Conservation (phyloP, 2,888 invertebrate species). For the Ophion slaviceki region DNA sequence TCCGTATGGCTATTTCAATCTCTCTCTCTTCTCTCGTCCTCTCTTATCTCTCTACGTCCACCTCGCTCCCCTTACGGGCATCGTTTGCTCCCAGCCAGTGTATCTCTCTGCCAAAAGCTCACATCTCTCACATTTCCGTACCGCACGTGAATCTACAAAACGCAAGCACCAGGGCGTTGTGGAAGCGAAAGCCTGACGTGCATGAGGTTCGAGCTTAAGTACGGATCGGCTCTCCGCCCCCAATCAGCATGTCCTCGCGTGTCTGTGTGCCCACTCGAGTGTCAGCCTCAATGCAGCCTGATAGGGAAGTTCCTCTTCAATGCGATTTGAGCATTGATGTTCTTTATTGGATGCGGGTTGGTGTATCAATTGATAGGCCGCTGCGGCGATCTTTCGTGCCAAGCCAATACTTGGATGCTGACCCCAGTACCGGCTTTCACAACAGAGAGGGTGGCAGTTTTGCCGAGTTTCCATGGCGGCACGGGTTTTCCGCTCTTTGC, state of each 20-base stretch:
- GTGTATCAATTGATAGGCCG: not conserved
- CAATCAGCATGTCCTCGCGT: not conserved
- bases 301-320: not conserved
- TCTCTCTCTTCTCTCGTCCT: constrained; percentile 38
- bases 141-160: constrained; percentile 13
- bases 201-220: constrained; percentile 11
- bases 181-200: constrained; percentile 15
- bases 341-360: not conserved
- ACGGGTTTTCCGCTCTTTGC: not conserved
- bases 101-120: constrained; percentile 47
- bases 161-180: not conserved
- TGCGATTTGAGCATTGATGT: not conserved
- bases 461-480: too few relatives aligned
- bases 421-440: too few relatives aligned
- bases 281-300: not conserved
- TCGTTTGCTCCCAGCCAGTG: constrained; percentile 20
- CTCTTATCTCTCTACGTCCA: constrained; percentile 20
- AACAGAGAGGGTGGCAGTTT: too few relatives aligned
- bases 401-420: not conserved
- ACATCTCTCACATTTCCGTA: constrained; percentile 16
- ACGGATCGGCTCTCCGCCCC: constrained; percentile 26
- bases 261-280: not conserved
- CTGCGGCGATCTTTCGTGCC: not conserved
- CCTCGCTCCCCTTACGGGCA: constrained; percentile 15
- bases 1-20: constrained; percentile 54